Evolutionary conservation across 2,113 vertebrate genomes (phyloP), one percentile per base, ranked within the genome.

Genomic region (Micromys minutus): DNA sequence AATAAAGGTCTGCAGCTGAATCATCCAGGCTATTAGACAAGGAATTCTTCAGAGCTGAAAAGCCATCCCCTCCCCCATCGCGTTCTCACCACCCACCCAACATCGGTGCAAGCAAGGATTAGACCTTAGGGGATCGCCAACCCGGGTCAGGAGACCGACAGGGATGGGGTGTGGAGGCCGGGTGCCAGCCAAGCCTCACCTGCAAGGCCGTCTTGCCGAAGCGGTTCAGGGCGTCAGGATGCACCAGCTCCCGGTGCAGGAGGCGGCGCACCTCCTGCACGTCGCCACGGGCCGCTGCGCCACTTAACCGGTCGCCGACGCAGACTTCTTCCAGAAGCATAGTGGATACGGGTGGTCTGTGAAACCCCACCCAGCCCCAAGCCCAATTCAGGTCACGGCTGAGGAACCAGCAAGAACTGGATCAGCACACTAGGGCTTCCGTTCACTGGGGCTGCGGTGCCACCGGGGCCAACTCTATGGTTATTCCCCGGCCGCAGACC

Each of bases 151-250:
- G 72, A 17, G 71, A 12, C 12, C 31, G 34, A 42, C 5, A n/a
- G 45, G 45, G 45, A 47, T 85, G 81, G 16, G 29, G 29, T 13
- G 26, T 71, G 47, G 34, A 21, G 16, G 22, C 7, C 7, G 13
- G 13, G 39, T 21, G 36, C 22, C 67, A 2, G 21, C 15, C n/a
- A 6, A 45, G 75, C 63, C 97, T 96, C 93, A 99, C 99, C 99
- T 99, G 99, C 75, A 99, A 97, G 13, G 99, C 99, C 0, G 99
- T 99, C 96, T 98, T 98, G 85, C 99, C 99, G 76, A 99, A 99
- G 92, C 99, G 98, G 63, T 99, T 99, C 45, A 97, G 96, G 9
- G 98, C 98, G 83, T 99, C 99, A 0, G 99, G 99, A 80, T 99
- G 98, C 74, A 99, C 98, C 85, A 98, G 96, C 92, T 98, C 98